A percentile compares a stretch with the other conserved stretches of the same genome.
Evolutionary conservation across 1,140 invertebrate genomes (phyloP).

Genomic region (Drosophila funebris): DNA sequence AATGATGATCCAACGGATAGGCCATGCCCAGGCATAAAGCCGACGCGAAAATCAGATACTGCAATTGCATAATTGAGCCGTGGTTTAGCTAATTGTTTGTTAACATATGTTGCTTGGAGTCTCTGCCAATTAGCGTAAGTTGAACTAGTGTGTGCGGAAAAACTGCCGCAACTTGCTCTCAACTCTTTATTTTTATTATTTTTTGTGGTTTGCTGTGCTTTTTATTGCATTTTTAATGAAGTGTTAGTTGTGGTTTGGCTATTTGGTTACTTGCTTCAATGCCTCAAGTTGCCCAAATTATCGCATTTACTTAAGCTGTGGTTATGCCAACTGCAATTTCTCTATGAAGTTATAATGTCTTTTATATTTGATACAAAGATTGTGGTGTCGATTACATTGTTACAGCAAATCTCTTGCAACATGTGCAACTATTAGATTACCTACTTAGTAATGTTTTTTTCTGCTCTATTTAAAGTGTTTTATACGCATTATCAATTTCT

Average conservation of each 20-base stretch:
- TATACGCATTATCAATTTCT: too few relatives aligned
- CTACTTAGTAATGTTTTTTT: too few relatives aligned
- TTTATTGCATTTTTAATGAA: slow-evolving; percentile 53
- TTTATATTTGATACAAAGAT: neutral
- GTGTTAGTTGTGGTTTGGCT: slow-evolving; percentile 55
- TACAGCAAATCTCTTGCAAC: neutral
- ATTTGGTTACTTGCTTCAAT: slow-evolving; percentile 33
- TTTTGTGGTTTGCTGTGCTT: slow-evolving; percentile 18
- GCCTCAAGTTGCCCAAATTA: slow-evolving; percentile 40
- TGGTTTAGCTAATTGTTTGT: slow-evolving; percentile 66
- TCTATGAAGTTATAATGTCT: neutral
- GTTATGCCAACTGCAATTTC: neutral
- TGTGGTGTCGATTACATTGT: neutral
- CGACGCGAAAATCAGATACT: slow-evolving; percentile 83
- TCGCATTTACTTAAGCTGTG: slow-evolving; percentile 26
- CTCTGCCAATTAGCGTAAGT: slow-evolving; percentile 52
- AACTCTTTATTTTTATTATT: too few relatives aligned
- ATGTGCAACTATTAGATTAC: too few relatives aligned
- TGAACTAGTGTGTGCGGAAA: slow-evolving; percentile 23
- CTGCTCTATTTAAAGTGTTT: too few relatives aligned
- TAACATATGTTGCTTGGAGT: slow-evolving; percentile 22
- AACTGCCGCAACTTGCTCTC: slow-evolving; percentile 16
- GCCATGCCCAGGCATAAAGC: slow-evolving; percentile 76
- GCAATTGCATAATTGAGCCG: slow-evolving; percentile 64
- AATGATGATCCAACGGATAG: slow-evolving; percentile 79